Evolutionary conservation across 1,140 invertebrate genomes (phyloP), one percentile per base, ranked within the genome.

Genomic region (Kradibia gibbosae): DNA sequence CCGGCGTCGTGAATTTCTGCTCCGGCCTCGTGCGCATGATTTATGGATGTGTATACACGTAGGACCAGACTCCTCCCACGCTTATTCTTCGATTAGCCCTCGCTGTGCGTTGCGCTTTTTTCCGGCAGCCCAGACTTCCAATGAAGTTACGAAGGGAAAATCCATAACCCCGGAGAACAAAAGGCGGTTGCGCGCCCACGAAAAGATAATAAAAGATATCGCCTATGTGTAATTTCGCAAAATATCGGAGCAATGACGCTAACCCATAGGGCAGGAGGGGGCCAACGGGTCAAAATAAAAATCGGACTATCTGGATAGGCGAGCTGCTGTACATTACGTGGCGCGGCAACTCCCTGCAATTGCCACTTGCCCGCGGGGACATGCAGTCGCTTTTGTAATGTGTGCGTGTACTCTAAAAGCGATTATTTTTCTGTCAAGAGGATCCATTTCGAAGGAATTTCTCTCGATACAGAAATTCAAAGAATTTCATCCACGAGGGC

Each of bases 91-190:
- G 62, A 67, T 67, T 39, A 39, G 39, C 3, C 62, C 34, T 36
- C 62, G 34, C 34, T 57, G 8, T 42, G 57, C 39, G 17, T 20
- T 34, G 11, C 45, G 34, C 34, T 7, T 39, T 45, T 45, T 71
- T n/a, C n/a, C 67, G 7, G 65, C n/a, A 20, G 39, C 67, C 11
- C 0, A 3, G 13, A 17, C 7, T 31, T 34, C 3, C 20, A 45
- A 55, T 34, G 2, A 1, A 74, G 73, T 36, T 77, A 55, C 28
- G 50, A 45, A 31, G 13, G 45, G 50, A 70, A 78, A 78, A 78
- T 50, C 62, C 48, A 22, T 42, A 72, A 79, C 67, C 71, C n/a
- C 71, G 45, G 77, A 42, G 65, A 79, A 71, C 67, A 79, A 79
- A 71, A 45, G 77, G 0, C 31, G 42, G 20, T n/a, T 36, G 5